phyloP scores from a whole-genome alignment of 92 coral and sea anemone species.

The Phenganax subtilis region DNA sequence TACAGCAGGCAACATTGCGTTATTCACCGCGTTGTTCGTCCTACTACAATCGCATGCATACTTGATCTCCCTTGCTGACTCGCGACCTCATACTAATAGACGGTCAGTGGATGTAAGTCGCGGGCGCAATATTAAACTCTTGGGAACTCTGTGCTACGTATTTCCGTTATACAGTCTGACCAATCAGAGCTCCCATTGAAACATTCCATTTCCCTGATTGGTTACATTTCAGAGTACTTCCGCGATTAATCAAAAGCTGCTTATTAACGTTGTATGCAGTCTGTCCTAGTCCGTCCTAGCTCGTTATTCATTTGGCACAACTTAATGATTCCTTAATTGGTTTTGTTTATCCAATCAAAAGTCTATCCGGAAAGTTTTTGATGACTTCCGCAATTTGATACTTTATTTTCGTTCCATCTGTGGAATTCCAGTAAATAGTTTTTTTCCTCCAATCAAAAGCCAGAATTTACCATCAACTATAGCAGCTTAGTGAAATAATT shows the following conservation, averaged over 20 bases:
- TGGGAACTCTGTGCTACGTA: constrained; percentile 4
- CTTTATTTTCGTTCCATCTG: not conserved
- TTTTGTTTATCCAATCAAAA: constrained; percentile 15
- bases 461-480: not conserved
- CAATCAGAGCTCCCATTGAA: not conserved
- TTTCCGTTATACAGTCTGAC: constrained; percentile 8
- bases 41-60: constrained; percentile 67
- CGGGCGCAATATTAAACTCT: constrained; percentile 16
- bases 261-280: not conserved
- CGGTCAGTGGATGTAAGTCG: constrained; percentile 57
- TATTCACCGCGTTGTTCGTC: constrained; percentile 84
- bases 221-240: not conserved
- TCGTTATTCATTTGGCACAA: not conserved
- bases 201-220: not conserved
- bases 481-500: not conserved
- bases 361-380: not conserved
- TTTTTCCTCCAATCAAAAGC: not conserved
- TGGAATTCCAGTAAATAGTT: not conserved
- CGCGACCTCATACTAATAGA: constrained; percentile 92
- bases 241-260: constrained; percentile 16
- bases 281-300: not conserved
- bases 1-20: constrained; percentile 92
- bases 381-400: not conserved
- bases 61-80: constrained; percentile 68
- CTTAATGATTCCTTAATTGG: constrained; percentile 12